Base-by-base conservation (phyloP, 2,888 invertebrate genomes). In the Argynnis bischoffii region DNA sequence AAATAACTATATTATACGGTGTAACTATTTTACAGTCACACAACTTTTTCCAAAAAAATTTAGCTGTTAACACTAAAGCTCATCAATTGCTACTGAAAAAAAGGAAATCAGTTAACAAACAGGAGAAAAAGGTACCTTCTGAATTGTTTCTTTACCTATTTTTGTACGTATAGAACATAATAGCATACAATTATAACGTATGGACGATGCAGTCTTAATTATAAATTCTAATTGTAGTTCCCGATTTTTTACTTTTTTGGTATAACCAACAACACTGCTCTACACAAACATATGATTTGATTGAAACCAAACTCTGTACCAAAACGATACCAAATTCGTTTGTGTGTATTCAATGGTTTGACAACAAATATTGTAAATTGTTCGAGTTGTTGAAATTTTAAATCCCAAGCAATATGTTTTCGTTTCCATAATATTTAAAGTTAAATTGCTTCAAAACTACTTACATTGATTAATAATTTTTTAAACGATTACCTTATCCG, bases 331-430 rank as follows among this genome's bases (percentile, higher is more conserved):
- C 18, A 50, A 15, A 51, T 18, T 4, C 21, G 41, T 41, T 61
- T 18, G 4, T 35, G 14, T 15, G 2, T 11, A 21, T 61, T 61
- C 51, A 53, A 8, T 51, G 51, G n/a, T 53, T 18, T 51, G 51
- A 50, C 31, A 35, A 50, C 51, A 35, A 6, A 51, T 51, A 51
- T 50, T 35, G 35, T 51, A 41, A 51, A 51, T 18, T 61, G 51
- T 61, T 51, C n/a, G 26, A 26, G 6, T 48, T 16, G 48, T 59
- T 59, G 26, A 48, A 48, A 48, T 59, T 59, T 59, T 15, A 59
- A 31, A 21, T 26, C 47, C 21, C 26, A 16, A 48, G n/a, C 26
- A 11, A 59, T 15, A 46, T 14, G 31, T 59, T 59, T 59, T 31
- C 16, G 31, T 48, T 59, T 59, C 13, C 46, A 26, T 18, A 18